Evolutionary conservation across 2,113 vertebrate genomes (phyloP).

Genomic region (Danio rerio): GRCz12tu NC_133197.1:4259001-4259500

Average conservation of each 20-base stretch:
- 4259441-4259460: not conserved
- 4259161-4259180: too few species aligned
- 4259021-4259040: too few species aligned
- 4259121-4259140: too few species aligned
- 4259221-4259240: not conserved
- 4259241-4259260: not conserved
- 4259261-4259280: not conserved
- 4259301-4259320: not conserved
- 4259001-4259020: too few species aligned
- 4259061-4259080: not conserved
- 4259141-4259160: too few species aligned
- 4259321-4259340: not conserved
- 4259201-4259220: too few species aligned
- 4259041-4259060: too few species aligned
- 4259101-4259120: too few species aligned
- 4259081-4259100: not conserved
- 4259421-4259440: not conserved
- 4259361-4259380: not conserved
- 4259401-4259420: not conserved
- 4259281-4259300: not conserved
- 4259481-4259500: too few species aligned
- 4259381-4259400: not conserved
- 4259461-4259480: too few species aligned
- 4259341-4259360: not conserved
- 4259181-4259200: too few species aligned